Conservation (phyloP, 2,888 invertebrate genomes). For the Melitaea athalia region DNA sequence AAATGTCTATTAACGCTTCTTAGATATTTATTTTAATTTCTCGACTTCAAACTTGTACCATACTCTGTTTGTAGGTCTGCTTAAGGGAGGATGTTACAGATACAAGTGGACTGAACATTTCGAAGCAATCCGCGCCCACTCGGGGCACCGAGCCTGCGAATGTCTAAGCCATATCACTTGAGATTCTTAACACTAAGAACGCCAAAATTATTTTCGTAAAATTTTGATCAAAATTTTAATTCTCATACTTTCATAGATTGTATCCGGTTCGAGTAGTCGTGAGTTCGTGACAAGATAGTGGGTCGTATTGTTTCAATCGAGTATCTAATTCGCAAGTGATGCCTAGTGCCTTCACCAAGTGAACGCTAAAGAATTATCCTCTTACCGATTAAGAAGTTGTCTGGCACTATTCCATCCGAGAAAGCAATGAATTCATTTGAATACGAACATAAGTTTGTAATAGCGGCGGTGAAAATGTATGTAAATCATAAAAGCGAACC, state of each 20-base stretch:
- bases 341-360: constrained; percentile 66
- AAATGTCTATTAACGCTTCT: constrained; percentile 80
- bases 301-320: constrained; percentile 60
- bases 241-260: constrained; percentile 40
- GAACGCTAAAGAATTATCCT: constrained; percentile 46
- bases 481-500: background rate
- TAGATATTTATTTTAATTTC: constrained; percentile 63
- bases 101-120: constrained; percentile 16
- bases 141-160: constrained; percentile 23
- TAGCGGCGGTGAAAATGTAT: constrained; percentile 10
- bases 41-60: constrained; percentile 44
- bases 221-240: constrained; percentile 43
- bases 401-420: constrained; percentile 39
- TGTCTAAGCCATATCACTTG: constrained; percentile 39
- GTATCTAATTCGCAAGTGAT: constrained; percentile 57
- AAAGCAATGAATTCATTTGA: constrained; percentile 30
- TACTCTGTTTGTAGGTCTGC: constrained; percentile 52
- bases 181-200: constrained; percentile 34
- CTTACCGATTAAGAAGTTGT: constrained; percentile 31
- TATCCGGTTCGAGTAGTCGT: constrained; percentile 35
- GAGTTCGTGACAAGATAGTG: constrained; percentile 46
- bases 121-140: constrained; percentile 21
- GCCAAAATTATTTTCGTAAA: constrained; percentile 43
- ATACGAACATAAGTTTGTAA: constrained; percentile 11
- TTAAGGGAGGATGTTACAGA: constrained; percentile 38